Evolutionary conservation across 2,113 vertebrate genomes (phyloP), one percentile per base, ranked within the genome.

Genomic region (Malurus cyaneus): DNA sequence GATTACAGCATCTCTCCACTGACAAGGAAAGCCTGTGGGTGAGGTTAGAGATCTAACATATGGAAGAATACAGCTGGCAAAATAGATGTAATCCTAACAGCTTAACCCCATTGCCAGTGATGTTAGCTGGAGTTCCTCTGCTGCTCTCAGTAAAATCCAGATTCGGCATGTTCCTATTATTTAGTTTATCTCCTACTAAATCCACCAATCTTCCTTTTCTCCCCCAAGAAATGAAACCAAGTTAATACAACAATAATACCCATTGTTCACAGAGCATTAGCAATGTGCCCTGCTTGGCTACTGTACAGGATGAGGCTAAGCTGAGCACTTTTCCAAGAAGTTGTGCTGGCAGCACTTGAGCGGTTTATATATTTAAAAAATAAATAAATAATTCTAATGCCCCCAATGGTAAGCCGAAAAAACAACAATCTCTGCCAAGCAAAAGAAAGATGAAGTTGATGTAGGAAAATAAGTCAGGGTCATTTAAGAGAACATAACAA

Each of bases 61-160:
- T 12, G 64, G 67, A 47, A 54, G 71, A 80, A 62, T 86, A 90
- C 76, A 80, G 71, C 64, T 90, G 79, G 54, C 59, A 71, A 86
- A 95, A 92, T 50, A 95, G 88, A 92, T 77, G 71, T 88, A 90
- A 86, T 89, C 71, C 89, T 83, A 64, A 92, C 54, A 91, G 52
- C 28, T 93, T 92, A 91, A 86, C 64, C 56, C 39, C 26, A 28
- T 85, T 89, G 49, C 6, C 39, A 56, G 21, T 62, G 74, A 77
- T 83, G 39, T 83, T 89, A 89, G 92, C 46, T 23, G 74, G 67
- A 94, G 34, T 65, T 76, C 76, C 13, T 87, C 32, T 82, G 42
- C 39, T 86, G 53, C 64, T 82, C 52, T 70, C 87, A 66, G 39
- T 73, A 81, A 89, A 92, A 93, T 70, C 59, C 60, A 85, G 36